These are phyloP conservation scores for Aulostomus chinensis DNA, from an alignment of 2,797 vertebrate genomes.

Conservation along the genomic window DNA sequence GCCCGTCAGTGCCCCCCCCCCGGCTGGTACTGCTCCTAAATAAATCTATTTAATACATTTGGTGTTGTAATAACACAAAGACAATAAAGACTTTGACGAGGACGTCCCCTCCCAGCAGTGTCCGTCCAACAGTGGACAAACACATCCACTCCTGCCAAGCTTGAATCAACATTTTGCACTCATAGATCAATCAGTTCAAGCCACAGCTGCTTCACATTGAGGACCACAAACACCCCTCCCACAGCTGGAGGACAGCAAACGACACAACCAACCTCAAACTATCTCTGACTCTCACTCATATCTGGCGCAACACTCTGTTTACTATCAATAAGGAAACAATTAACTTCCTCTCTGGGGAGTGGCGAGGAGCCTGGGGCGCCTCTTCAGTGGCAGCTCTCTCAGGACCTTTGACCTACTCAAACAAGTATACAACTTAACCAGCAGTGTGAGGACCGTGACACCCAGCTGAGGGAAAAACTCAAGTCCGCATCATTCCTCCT, in stretches of 20 bases:
- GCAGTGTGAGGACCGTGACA: background rate
- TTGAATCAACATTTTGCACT: no score
- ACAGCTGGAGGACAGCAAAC: slow-evolving; percentile 12
- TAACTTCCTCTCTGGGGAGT: background rate
- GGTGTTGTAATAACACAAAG: no score
- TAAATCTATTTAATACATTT: no score
- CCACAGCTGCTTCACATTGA: slow-evolving; percentile 6
- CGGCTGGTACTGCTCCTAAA: no score
- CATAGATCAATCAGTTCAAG: slow-evolving; percentile 14
- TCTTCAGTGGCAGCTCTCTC: slow-evolving; percentile 3
- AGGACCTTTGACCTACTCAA: slow-evolving; percentile 17
- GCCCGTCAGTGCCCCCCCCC: no score
- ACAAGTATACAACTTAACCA: background rate
- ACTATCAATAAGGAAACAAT: slow-evolving; percentile 6
- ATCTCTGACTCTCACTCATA: background rate
- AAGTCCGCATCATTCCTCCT: no score
- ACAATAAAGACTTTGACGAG: no score
- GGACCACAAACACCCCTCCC: slow-evolving; percentile 4
- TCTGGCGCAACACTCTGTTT: slow-evolving; percentile 4
- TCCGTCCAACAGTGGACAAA: no score
- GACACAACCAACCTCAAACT: slow-evolving; percentile 7
- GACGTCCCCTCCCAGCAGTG: no score
- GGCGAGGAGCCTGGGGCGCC: background rate
- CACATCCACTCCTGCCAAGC: no score
- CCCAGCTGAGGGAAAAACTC: background rate